Conservation (phyloP, 2,888 invertebrate genomes). For the Drosophila macrospina region DNA sequence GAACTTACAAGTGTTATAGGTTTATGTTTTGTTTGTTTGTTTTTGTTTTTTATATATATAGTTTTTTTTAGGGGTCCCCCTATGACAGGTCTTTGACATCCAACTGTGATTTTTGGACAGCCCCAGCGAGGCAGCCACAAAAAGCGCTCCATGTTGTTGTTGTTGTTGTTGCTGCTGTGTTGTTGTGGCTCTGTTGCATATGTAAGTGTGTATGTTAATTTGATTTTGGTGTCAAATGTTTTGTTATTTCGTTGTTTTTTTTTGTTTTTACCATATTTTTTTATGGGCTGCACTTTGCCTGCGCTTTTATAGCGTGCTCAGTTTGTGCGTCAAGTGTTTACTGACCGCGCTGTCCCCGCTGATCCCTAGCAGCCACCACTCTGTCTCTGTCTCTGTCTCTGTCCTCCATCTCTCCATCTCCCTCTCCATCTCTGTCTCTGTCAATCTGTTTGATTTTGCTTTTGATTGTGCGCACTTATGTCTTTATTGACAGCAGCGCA, state of each 20-base stretch:
- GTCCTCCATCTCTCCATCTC: too few species aligned
- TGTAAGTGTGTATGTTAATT: constrained; percentile 77
- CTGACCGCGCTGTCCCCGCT: not conserved
- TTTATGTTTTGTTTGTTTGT: constrained; percentile 23
- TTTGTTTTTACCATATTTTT: constrained; percentile 30
- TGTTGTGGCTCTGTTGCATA: constrained; percentile 14
- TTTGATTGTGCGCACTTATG: constrained; percentile 76
- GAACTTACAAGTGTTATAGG: constrained; percentile 57
- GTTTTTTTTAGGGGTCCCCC: constrained; percentile 10
- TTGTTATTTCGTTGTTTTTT: constrained; percentile 44
- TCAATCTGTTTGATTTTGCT: constrained; percentile 68
- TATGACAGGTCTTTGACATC: constrained; percentile 68
- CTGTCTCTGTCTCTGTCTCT: too few species aligned
- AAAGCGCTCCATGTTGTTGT: constrained; percentile 29
- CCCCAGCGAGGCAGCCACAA: constrained; percentile 26
- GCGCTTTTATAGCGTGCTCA: constrained; percentile 63
- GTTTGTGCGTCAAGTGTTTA: constrained; percentile 39
- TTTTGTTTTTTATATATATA: not conserved
- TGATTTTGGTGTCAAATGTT: constrained; percentile 78
- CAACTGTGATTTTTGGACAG: constrained; percentile 69
- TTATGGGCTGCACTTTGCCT: constrained; percentile 69
- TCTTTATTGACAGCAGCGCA: constrained; percentile 73
- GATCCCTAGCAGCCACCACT: too few species aligned
- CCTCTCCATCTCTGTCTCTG: constrained; percentile 28
- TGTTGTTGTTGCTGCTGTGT: constrained; percentile 10